phyloP scores from a whole-genome alignment of 2,797 vertebrate species.

The Ctenopoma multispine region DNA sequence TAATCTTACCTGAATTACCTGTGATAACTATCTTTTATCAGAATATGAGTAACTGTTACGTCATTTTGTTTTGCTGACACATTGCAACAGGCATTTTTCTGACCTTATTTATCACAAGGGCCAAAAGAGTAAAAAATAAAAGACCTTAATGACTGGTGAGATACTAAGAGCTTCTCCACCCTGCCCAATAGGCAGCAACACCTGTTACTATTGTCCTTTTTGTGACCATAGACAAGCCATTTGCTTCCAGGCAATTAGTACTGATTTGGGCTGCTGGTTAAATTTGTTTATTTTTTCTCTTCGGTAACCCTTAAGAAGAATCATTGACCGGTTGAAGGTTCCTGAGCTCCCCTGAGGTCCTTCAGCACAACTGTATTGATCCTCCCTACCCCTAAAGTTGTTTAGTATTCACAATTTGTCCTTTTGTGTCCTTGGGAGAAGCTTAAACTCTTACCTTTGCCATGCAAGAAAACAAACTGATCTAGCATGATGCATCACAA shows the following conservation, averaged over 20 bases:
- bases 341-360: conserved; percentile 25
- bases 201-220: conserved; percentile 7
- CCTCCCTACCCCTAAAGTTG: conserved; percentile 13
- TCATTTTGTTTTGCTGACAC: conserved; percentile 1
- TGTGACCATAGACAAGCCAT: not conserved
- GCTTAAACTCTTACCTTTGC: conserved; percentile 13
- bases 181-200: conserved; percentile 5
- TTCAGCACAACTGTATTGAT: conserved; percentile 51
- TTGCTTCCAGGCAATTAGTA: conserved; percentile 10
- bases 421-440: conserved; percentile 20
- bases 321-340: conserved; percentile 36
- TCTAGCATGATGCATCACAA: not conserved
- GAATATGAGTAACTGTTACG: not conserved
- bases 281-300: conserved; percentile 12
- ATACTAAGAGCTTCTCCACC: no score
- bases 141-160: no score
- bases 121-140: not conserved
- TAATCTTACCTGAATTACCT: not conserved
- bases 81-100: not conserved
- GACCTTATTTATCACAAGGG: conserved; percentile 9
- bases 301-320: conserved; percentile 19
- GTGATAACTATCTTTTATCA: not conserved
- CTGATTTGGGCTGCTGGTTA: conserved; percentile 29
- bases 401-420: conserved; percentile 21
- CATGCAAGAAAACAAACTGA: not conserved